Evolutionary conservation across 2,113 vertebrate species (phyloP), one percentile per base, ranked within the genome.

Genomic region (Muscicapa adusta): DNA sequence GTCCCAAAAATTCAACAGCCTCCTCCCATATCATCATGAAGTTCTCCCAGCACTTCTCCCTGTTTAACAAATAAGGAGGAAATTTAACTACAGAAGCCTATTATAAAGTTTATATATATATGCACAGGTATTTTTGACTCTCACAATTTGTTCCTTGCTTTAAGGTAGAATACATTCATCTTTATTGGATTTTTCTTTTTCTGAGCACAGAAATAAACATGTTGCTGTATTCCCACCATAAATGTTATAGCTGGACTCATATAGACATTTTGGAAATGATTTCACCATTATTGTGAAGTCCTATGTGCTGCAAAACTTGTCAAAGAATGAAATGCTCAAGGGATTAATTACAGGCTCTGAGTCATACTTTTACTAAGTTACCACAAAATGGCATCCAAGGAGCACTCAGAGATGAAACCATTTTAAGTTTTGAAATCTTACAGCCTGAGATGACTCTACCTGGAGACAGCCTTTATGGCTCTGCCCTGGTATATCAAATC

Each of bases 301-400:
- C 12, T 22, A 61, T 73, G 88, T 87, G 45, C 57, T 92, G 58
- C 25, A 94, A 89, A 78, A 67, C 84, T 82, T 63, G 36, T 78
- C 62, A 82, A 92, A 72, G 48, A 85, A 74, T 76, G 15, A 85
- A 92, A 82, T 85, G 54, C 58, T 95, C 75, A 91, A 63, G 58
- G 58, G 66, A 89, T 87, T 94, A 92, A 92, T 93, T 92, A 75
- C 33, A 56, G 76, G 54, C 45, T 85, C 73, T 72, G 62, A 91
- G 62, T 89, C 87, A 87, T 19, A 28, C 61, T 85, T 93, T 65
- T n/a, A 56, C 76, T 68, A 81, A 85, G 40, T 22, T 87, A 51
- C 47, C 20, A 51, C 54, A 76, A 83, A 91, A 88, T 56, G 38
- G 47, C 26, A 92, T 66, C 54, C 19, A n/a, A 90, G 28, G 13